Base-by-base conservation (phyloP, 2,888 invertebrate species). In the Syrphus vitripennis region DNA sequence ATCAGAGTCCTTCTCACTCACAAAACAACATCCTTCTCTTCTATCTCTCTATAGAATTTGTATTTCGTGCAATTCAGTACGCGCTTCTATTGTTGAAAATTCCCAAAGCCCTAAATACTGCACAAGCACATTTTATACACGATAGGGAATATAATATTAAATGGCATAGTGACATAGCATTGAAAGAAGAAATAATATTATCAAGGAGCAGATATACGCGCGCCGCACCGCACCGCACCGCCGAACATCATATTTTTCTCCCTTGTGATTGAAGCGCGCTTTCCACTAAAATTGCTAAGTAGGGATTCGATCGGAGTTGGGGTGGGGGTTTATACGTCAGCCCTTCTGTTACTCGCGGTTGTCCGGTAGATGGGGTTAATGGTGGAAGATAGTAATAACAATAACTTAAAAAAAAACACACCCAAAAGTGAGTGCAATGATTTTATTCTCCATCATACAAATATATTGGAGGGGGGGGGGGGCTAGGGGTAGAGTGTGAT, bases 341-440 rank as follows among this genome's bases (percentile, higher is more conserved):
- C n/a, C n/a, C n/a, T 57, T 5, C 7, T 42, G 42, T 16, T 42
- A 34, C 12, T 29, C 1, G n/a, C n/a, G 55, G 10, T 12, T 61
- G 50, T 16, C 6, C 21, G 59, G 34, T 16, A 7, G 31, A 24
- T 37, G 34, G 37, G 12, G n/a, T 69, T 40, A 31, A 42, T 29
- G 21, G 19, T 34, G 42, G n/a, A 63, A 83, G 74, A 87, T 76
- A 72, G 70, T 75, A 78, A 87, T 87, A 87, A 87, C 83, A 87
- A 82, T 83, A 80, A 59, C 77, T n/a, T n/a, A n/a, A n/a, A n/a
- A 50, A 70, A 70, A 19, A 77, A 55, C 70, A 78, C 74, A 79
- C 61, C 76, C 74, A 76, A 82, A 87, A 74, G 67, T 83, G 76
- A 88, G 87, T 88, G 88, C 86, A 87, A 86, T 69, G 83, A 80